Percentiles rank a stretch among this genome's conserved stretches.
Conservation (phyloP, 2,888 invertebrate species). For the Microctonus hyperodae region DNA sequence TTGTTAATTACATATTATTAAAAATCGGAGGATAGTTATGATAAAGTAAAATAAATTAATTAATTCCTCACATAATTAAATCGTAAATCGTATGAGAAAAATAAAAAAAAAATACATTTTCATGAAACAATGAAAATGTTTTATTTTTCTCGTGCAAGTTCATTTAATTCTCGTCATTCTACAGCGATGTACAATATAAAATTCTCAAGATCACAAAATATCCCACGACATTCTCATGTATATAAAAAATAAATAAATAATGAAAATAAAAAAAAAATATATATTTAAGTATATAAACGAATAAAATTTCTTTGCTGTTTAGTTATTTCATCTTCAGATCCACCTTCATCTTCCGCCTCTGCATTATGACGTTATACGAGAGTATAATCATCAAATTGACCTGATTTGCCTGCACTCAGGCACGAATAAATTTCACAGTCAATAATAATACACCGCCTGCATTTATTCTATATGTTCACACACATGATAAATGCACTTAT, state of each 20-base stretch:
- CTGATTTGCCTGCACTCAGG: not conserved
- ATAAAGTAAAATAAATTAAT: not conserved
- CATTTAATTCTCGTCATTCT: too few relatives aligned
- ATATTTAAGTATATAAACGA: not conserved
- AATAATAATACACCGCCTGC: too few relatives aligned
- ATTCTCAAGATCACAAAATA: not conserved
- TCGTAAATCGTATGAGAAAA: not conserved
- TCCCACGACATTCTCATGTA: not conserved
- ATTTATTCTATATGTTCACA: not conserved
- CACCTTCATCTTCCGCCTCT: not conserved
- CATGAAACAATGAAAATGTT: conserved; percentile 3
- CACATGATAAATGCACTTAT: not conserved
- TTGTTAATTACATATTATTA: not conserved
- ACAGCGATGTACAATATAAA: not conserved
- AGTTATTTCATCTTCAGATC: not conserved
- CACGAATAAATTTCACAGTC: not conserved
- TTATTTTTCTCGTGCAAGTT: not conserved
- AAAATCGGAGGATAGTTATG: not conserved
- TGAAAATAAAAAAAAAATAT: not conserved
- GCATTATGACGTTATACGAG: not conserved
- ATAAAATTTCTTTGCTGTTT: not conserved
- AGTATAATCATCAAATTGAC: not conserved
- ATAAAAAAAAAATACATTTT: not conserved
- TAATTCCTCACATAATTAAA: not conserved
- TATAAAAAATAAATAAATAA: not conserved